Conservation (phyloP, 1,140 invertebrate species). For the Doryteuthis pealeii region DNA sequence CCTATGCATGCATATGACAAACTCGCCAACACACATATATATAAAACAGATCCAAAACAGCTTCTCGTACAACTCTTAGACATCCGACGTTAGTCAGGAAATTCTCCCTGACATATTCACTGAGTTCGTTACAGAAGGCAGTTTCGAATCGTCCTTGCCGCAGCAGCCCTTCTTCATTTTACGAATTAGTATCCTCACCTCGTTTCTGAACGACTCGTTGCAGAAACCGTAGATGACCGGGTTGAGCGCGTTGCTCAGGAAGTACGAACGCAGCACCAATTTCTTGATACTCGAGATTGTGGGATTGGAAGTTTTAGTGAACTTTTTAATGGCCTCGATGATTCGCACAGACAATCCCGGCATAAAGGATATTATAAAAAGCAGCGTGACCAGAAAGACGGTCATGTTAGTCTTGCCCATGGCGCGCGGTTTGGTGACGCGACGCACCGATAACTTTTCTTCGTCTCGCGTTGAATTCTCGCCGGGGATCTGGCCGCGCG, state of each 20-base stretch:
- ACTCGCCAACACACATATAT: too few species aligned
- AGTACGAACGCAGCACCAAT: conserved; percentile 26
- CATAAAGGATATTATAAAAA: conserved; percentile 26
- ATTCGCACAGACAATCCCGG: conserved; percentile 23
- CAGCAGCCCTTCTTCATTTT: neutral
- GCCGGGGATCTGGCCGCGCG: neutral
- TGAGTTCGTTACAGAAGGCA: neutral
- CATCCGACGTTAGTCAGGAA: neutral
- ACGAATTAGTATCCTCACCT: conserved; percentile 15
- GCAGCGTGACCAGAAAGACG: conserved; percentile 27
- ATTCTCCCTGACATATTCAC: conserved; percentile 1
- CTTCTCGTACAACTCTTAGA: neutral
- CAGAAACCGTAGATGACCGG: conserved; percentile 33
- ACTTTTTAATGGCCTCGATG: conserved; percentile 16
- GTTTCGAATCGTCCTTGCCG: neutral
- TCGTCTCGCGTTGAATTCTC: neutral
- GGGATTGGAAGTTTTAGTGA: conserved; percentile 11
- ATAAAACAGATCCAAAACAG: neutral
- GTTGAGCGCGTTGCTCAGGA: conserved; percentile 32
- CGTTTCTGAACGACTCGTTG: conserved; percentile 27
- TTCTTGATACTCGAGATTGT: conserved; percentile 18
- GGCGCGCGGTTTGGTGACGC: neutral
- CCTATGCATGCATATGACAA: too few species aligned
- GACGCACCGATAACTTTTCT: neutral
- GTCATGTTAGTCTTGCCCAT: conserved; percentile 30